Conservation (phyloP, 1,140 invertebrate genomes). For the Acromyrmex charruanus region DNA sequence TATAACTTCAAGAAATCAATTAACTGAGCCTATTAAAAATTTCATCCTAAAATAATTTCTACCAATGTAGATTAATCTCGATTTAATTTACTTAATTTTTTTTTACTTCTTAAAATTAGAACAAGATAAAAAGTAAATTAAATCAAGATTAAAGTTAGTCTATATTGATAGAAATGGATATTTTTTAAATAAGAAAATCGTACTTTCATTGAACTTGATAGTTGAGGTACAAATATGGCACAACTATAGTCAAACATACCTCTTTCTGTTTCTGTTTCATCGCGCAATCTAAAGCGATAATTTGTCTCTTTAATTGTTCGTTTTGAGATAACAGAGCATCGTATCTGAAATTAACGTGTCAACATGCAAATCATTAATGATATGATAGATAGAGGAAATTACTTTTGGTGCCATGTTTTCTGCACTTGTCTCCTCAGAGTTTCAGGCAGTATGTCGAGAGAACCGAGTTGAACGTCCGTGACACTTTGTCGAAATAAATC, state of each 20-base stretch:
- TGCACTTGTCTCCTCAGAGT: conserved; percentile 72
- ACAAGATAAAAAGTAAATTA: too few relatives aligned
- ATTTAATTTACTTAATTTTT: too few relatives aligned
- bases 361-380: not conserved
- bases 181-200: too few relatives aligned
- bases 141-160: too few relatives aligned
- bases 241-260: conserved; percentile 39
- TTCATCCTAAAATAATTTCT: too few relatives aligned
- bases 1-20: too few relatives aligned
- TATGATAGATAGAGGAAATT: conserved; percentile 5
- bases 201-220: too few relatives aligned
- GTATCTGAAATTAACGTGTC: conserved; percentile 66
- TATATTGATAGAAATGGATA: too few relatives aligned
- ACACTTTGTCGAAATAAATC: conserved; percentile 79
- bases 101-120: too few relatives aligned
- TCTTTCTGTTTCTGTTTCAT: conserved; percentile 68
- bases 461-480: conserved; percentile 66
- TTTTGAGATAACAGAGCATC: conserved; percentile 75
- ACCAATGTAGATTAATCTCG: too few relatives aligned
- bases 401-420: conserved; percentile 77
- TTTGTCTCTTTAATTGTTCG: conserved; percentile 67
- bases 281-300: conserved; percentile 43
- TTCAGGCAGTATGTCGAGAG: conserved; percentile 65
- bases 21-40: too few relatives aligned
- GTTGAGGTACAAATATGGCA: too few relatives aligned